These are phyloP conservation scores for Hedychridium roseum DNA, from an alignment of 2,888 invertebrate species.

Conservation along the genomic window DNA sequence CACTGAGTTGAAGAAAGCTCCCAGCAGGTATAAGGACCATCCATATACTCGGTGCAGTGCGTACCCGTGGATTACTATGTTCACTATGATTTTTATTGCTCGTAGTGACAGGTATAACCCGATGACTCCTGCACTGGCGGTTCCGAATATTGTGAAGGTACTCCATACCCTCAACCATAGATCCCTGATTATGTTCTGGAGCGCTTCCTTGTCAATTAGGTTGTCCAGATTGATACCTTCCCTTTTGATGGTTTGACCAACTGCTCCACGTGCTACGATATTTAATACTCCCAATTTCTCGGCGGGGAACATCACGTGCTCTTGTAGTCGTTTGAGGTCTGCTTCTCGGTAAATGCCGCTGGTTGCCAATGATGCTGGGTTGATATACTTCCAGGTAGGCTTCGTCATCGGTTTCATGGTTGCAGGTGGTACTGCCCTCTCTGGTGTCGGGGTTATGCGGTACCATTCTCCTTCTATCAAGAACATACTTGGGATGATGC, in stretches of 20 bases:
- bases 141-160: neutral
- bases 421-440: neutral
- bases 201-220: neutral
- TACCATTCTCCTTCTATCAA: constrained; percentile 26
- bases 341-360: constrained; percentile 19
- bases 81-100: neutral
- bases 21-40: constrained; percentile 7
- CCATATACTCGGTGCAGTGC: constrained; percentile 1
- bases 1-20: neutral
- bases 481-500: constrained; percentile 26
- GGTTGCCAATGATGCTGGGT: constrained; percentile 8
- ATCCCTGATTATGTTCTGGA: neutral
- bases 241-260: neutral
- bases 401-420: constrained; percentile 2
- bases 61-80: neutral
- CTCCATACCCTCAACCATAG: neutral
- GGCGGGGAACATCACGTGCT: constrained; percentile 15
- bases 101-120: neutral
- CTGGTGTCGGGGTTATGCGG: neutral
- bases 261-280: neutral
- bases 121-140: neutral
- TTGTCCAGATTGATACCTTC: no score
- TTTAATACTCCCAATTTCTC: neutral
- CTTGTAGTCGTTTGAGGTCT: constrained; percentile 12
- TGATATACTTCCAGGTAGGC: constrained; percentile 4